phyloP scores from a whole-genome alignment of 2,113 vertebrate genomes.

The Gobiocypris rarus region DNA sequence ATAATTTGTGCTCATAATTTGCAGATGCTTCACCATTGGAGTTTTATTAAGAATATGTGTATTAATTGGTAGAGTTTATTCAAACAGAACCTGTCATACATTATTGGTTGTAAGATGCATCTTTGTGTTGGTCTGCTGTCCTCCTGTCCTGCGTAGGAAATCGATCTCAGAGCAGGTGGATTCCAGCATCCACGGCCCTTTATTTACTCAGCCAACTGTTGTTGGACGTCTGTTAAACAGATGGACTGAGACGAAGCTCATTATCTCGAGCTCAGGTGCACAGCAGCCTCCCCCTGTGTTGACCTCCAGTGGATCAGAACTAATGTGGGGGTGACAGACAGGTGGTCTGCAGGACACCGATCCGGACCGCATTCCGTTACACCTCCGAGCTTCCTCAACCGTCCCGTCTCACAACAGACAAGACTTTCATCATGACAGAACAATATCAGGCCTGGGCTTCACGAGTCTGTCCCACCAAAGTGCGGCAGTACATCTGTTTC shows the following conservation, averaged over 20 bases:
- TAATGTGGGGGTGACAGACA: conserved; percentile 66
- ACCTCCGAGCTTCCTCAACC: neutral
- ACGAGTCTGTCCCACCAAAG: neutral
- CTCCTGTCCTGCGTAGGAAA: conserved; percentile 25
- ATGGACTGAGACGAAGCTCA: conserved; percentile 74
- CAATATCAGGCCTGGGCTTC: neutral
- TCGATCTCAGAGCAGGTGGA: conserved; percentile 49
- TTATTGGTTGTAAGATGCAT: neutral
- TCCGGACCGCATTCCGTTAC: neutral
- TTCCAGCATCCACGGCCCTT: conserved; percentile 66
- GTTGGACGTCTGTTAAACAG: conserved; percentile 72
- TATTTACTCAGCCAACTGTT: conserved; percentile 75
- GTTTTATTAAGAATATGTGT: too few species aligned
- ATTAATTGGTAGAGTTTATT: neutral
- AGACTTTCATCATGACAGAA: neutral
- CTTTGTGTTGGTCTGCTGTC: conserved; percentile 11
- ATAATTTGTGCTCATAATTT: neutral
- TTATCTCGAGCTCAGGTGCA: conserved; percentile 67
- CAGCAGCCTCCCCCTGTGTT: conserved; percentile 67
- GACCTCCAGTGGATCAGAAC: conserved; percentile 71
- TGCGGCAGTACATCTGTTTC: neutral
- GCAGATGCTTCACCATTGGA: neutral
- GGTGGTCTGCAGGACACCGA: conserved; percentile 60
- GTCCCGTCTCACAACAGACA: neutral
- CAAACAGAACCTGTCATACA: neutral